Evolutionary conservation across 2,888 invertebrate species (phyloP).

Genomic region (Acleris sparsana): DNA sequence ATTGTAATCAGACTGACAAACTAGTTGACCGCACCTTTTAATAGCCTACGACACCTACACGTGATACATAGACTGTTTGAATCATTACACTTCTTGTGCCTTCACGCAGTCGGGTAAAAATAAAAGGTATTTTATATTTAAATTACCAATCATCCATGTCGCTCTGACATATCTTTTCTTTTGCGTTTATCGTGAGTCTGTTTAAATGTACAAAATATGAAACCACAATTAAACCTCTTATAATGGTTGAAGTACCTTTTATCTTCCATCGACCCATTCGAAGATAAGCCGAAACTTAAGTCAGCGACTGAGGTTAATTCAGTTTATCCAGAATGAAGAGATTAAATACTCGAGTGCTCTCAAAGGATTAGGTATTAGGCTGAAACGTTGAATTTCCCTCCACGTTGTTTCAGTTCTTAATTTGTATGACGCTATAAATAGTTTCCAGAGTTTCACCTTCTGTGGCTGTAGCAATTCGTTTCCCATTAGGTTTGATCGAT

Average conservation of each 20-base stretch:
- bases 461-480: slow-evolving; percentile 23
- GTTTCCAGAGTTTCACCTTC: slow-evolving; percentile 28
- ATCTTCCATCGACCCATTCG: no score
- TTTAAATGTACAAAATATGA: no score
- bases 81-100: no score
- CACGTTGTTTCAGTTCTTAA: slow-evolving; percentile 25
- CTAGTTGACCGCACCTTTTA: no score
- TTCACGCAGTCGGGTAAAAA: no score
- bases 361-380: slow-evolving; percentile 1
- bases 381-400: slow-evolving; percentile 22
- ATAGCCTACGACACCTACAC: no score
- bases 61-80: no score
- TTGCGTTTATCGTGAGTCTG: not conserved
- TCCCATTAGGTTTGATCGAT: slow-evolving; percentile 32
- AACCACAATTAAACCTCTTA: no score
- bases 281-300: not conserved
- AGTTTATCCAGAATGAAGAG: slow-evolving; percentile 10
- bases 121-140: not conserved
- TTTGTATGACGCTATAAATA: slow-evolving; percentile 28
- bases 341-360: slow-evolving; percentile 2
- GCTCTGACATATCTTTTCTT: not conserved
- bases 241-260: no score
- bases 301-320: not conserved
- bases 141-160: no score
- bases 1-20: no score